Evolutionary conservation across 2,113 vertebrate species (phyloP), one percentile per base, ranked within the genome.

Genomic region (Gobio gobio): DNA sequence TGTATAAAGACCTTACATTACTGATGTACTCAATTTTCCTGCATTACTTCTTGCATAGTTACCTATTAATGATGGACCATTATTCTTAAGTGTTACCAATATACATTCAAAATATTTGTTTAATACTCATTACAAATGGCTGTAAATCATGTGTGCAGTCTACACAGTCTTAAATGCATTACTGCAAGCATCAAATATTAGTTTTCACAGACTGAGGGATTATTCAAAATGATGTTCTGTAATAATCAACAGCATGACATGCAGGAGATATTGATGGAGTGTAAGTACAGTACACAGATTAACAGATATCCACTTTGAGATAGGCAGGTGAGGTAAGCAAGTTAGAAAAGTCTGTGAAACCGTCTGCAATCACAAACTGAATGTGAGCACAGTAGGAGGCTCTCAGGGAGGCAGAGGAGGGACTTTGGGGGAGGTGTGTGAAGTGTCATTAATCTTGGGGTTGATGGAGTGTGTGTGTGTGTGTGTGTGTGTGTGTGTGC

Each of bases 371-470:
- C 63, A 36, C 79, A 49, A 51, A 68, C 16, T 20, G 26, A 68
- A 68, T 40, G 63, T 22, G 64, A 54, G 45, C 64, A n/a, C 47
- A n/a, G 80, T 70, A 82, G 81, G 81, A 36, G 76, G 76, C 20
- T 78, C 76, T 78, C 54, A 43, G 49, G 75, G 33, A 40, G 47
- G 47, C 64, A 82, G 80, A 66, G 24, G 59, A 81, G 26, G 63
- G 24, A 61, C 22, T 7, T 6, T 18, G 61, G 63, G 54, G 16
- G 43, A 68, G 81, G 47, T 58, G 64, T 40, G 64, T 70, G 20
- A 83, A 83, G 66, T 73, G 81, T 83, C 49, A 72, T 72, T 72
- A 83, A 72, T 83, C 81, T 72, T 83, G 22, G 51, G 43, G 79
- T 51, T 82, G 63, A 82, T 51, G n/a, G 59, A 7, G 64, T 82